Conservation (phyloP, 2,888 invertebrate genomes). For the Sepiola atlantica region DNA sequence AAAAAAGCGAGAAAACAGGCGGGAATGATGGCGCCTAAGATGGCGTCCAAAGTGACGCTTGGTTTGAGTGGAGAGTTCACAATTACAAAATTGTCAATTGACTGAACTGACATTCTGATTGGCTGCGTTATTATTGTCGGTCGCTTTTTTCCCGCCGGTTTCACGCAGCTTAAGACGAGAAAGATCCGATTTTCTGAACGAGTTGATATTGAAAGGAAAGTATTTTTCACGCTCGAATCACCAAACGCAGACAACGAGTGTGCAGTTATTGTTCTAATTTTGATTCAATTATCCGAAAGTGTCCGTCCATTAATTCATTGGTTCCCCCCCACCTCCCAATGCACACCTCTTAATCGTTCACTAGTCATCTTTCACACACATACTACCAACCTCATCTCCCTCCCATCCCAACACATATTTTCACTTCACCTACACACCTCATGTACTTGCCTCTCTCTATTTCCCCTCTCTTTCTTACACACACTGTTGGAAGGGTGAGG, state of each 20-base stretch:
- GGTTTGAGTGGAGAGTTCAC: background rate
- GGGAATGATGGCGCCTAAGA: background rate
- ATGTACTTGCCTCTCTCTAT: background rate
- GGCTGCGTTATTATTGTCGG: background rate
- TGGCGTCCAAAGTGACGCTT: background rate
- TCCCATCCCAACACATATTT: too few relatives aligned
- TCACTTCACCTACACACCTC: too few relatives aligned
- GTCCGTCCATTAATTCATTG: too few relatives aligned
- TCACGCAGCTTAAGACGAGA: background rate
- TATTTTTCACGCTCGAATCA: background rate
- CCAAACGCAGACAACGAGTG: background rate
- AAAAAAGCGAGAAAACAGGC: conserved; percentile 2
- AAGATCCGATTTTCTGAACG: background rate
- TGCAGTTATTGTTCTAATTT: background rate
- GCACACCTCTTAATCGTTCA: too few relatives aligned
- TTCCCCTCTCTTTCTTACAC: background rate
- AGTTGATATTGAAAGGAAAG: background rate
- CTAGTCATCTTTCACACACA: too few relatives aligned
- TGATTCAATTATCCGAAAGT: background rate
- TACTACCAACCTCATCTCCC: background rate
- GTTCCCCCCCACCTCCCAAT: too few relatives aligned
- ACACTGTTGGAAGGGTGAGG: too few relatives aligned
- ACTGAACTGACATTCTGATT: background rate
- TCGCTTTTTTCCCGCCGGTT: background rate
- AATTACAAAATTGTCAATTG: background rate